Evolutionary conservation across 2,113 vertebrate genomes (phyloP).

Genomic region (Myotis yumanensis): DNA sequence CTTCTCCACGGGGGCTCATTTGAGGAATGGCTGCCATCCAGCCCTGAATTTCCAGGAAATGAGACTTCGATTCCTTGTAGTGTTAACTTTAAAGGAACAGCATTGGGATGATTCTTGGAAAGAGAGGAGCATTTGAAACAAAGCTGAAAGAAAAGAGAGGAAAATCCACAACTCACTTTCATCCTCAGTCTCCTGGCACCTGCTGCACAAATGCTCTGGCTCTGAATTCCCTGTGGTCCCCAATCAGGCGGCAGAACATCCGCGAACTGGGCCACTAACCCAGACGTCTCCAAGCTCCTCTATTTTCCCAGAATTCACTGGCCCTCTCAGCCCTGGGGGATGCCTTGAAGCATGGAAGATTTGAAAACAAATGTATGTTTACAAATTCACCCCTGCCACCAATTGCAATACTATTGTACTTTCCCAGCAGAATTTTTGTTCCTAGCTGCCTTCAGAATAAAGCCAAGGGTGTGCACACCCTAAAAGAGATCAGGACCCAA

Average conservation of each 20-base stretch:
- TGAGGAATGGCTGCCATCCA: conserved; percentile 35
- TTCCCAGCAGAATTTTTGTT: neutral
- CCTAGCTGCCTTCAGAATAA: neutral
- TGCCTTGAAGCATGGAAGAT: neutral
- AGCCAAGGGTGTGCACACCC: neutral
- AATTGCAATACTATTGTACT: neutral
- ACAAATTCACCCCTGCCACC: neutral
- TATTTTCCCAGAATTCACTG: neutral
- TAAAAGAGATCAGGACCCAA: neutral
- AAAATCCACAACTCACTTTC: neutral
- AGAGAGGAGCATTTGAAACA: neutral
- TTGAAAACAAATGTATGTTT: neutral
- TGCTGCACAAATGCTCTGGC: neutral
- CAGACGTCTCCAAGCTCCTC: neutral
- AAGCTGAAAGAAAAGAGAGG: neutral
- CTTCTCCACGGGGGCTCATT: neutral
- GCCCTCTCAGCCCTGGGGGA: neutral
- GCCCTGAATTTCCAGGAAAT: conserved; percentile 55
- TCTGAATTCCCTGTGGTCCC: neutral
- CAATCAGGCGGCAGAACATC: neutral
- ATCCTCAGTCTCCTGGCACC: neutral
- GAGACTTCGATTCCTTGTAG: neutral
- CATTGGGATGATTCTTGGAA: conserved; percentile 10
- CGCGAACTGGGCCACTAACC: neutral
- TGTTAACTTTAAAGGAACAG: neutral